Evolutionary conservation across 1,140 invertebrate species (phyloP).

Genomic region (Aphaenogaster rudis): DNA sequence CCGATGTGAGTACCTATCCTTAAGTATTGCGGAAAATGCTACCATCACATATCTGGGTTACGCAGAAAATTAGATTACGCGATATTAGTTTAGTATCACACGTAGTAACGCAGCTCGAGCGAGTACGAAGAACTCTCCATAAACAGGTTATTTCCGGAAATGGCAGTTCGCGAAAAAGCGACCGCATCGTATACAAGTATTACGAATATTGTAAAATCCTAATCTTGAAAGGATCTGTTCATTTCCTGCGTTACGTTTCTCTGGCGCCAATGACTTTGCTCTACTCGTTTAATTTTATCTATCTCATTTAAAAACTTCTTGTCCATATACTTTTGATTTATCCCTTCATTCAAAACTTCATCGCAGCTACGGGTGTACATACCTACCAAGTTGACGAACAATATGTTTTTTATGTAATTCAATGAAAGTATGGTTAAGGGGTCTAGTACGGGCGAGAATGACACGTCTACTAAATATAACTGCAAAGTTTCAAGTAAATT

Average conservation of each 20-base stretch:
- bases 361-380: background rate
- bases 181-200: background rate
- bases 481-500: no score
- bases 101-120: background rate
- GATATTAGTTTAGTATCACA: constrained; percentile 5
- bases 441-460: no score
- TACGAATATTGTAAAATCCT: background rate
- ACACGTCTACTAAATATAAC: no score
- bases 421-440: background rate
- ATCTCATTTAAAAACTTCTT: background rate
- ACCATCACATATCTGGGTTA: background rate
- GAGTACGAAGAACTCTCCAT: background rate
- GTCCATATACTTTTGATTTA: background rate
- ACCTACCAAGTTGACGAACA: background rate
- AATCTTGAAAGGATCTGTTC: background rate
- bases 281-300: background rate
- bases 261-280: background rate
- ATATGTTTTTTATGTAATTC: background rate
- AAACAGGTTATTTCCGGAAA: background rate
- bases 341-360: background rate
- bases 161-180: background rate
- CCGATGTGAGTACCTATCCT: background rate
- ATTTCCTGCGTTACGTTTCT: background rate
- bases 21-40: background rate
- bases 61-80: background rate